Base-by-base conservation (phyloP, 2,113 vertebrate species). In the Siniperca chuatsi region DNA sequence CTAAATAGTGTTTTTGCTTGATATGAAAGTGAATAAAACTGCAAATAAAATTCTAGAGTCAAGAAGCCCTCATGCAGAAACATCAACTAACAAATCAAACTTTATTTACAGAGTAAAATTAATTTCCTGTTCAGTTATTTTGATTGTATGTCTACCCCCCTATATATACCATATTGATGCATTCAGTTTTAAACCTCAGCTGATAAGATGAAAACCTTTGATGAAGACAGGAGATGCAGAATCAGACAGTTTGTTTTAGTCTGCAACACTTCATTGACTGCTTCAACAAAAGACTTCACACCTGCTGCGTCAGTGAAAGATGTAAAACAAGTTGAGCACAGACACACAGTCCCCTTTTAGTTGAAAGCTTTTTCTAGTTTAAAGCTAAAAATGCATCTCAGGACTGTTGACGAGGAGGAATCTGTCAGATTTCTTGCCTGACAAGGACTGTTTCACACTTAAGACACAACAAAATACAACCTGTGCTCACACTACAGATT, bases 301-400 rank as follows among this genome's bases (percentile, higher is more conserved):
- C 90, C 86, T 88, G 83, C 89, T 83, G 76, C 83, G 67, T 79
- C 48, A 79, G 67, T 68, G 65, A 79, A 82, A 80, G 78, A 92
- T 89, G 77, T 79, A 73, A 88, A 88, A 74, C 75, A 80, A 89
- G 79, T 69, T 21, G 76, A 79, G 85, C 70, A 23, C 60, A 75
- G 61, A 86, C 67, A 64, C 66, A 12, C 37, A 15, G 48, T 15
- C n/a, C n/a, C 29, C 15, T 60, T 78, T 80, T 58, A 84, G 72
- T 84, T 78, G 46, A 87, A 70, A 66, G 66, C 73, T 2, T 83
- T 64, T 84, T 68, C 76, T 60, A 46, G 65, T 76, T 86, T 72
- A 69, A 75, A 68, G 58, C 81, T 46, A 62, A 85, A 90, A 90
- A 70, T 76, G 73, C 65, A 76, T 61, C 70, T 79, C 55, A 42